These are phyloP conservation scores for Romanomermis culicivorax DNA, from an alignment of 2,888 invertebrate genomes.

Conservation along the genomic window DNA sequence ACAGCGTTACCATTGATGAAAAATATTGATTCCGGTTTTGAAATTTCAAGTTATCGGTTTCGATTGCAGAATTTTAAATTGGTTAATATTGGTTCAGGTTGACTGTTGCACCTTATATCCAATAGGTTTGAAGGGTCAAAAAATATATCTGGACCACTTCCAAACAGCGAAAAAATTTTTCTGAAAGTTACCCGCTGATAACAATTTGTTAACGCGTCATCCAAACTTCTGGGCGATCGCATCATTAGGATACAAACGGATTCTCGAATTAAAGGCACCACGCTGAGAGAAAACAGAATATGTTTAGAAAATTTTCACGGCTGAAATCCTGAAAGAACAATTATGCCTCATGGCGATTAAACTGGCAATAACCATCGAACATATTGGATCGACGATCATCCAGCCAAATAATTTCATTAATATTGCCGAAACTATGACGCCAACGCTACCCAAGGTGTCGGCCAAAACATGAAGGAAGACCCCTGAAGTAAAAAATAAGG, in stretches of 20 bases:
- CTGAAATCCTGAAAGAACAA: neutral
- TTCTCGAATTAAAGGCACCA: conserved; percentile 39
- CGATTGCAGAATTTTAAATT: too few species aligned
- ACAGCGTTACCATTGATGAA: too few species aligned
- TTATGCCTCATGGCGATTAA: conserved; percentile 64
- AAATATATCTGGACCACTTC: too few species aligned
- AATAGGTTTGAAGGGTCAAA: too few species aligned
- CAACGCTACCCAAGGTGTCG: conserved; percentile 84
- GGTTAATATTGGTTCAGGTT: too few species aligned
- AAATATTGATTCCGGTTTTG: too few species aligned
- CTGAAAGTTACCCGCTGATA: conserved; percentile 41
- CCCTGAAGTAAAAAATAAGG: conserved; percentile 35
- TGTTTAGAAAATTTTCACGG: neutral
- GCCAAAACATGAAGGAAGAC: conserved; percentile 89
- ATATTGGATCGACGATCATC: conserved; percentile 96
- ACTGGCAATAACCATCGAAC: conserved; percentile 82
- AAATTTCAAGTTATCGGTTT: too few species aligned
- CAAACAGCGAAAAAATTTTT: neutral
- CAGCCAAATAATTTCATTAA: conserved; percentile 86
- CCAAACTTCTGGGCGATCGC: conserved; percentile 60
- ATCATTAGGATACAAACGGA: conserved; percentile 79
- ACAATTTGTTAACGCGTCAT: conserved; percentile 59
- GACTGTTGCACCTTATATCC: too few species aligned
- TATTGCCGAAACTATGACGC: conserved; percentile 79
- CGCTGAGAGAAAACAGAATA: conserved; percentile 24